A percentile compares a stretch with the other conserved stretches of the same genome.
Evolutionary conservation across 1,140 invertebrate genomes (phyloP).

Genomic region (Orchestia grillus): DNA sequence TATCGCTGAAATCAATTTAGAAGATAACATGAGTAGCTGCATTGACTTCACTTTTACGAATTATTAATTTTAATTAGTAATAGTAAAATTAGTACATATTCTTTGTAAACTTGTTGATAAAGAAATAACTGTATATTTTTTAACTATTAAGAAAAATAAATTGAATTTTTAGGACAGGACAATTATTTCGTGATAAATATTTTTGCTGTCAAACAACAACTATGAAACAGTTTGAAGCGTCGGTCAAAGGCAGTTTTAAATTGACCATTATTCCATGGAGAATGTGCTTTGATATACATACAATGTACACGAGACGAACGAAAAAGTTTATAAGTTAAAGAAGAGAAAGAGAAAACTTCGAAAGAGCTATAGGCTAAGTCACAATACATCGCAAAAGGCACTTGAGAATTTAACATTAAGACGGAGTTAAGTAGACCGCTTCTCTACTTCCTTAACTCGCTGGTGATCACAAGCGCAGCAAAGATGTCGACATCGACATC

Average conservation of each 20-base stretch:
- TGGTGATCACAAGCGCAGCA: neutral
- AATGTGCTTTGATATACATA: neutral
- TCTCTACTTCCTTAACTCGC: neutral
- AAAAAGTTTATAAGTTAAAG: neutral
- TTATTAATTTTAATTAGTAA: neutral
- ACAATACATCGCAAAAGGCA: slow-evolving; percentile 46
- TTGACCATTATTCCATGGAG: neutral
- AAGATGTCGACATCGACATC: neutral
- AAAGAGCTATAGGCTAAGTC: slow-evolving; percentile 43
- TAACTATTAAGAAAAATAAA: neutral
- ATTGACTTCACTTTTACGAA: neutral
- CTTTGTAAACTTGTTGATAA: neutral
- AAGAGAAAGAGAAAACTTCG: neutral
- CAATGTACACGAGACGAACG: neutral
- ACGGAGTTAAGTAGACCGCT: neutral
- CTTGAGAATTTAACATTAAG: slow-evolving; percentile 19
- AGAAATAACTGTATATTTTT: neutral
- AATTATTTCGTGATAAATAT: neutral
- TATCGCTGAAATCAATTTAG: neutral
- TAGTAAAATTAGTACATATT: neutral
- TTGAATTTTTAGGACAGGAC: neutral
- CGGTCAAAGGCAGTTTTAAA: neutral
- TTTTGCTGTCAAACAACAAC: neutral
- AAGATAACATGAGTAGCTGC: neutral
- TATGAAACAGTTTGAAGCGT: neutral